Conservation (phyloP, 2,888 invertebrate species). For the Drosophila imparisetae region DNA sequence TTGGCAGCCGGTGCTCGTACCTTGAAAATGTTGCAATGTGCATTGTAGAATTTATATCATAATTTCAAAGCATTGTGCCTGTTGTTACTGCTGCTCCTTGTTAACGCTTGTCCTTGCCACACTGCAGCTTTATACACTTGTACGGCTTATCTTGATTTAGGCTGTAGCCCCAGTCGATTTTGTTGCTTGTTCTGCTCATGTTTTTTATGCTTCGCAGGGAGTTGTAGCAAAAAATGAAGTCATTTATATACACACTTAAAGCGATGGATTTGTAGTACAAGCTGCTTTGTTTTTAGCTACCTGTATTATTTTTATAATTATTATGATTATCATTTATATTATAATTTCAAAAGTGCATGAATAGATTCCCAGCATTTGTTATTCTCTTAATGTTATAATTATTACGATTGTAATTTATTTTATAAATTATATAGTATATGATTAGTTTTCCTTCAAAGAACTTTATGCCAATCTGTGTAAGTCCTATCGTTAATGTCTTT, state of each 20-base stretch:
- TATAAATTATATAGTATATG: not conserved
- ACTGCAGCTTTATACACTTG: slow-evolving; percentile 67
- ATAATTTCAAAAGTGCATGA: not conserved
- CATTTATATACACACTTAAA: slow-evolving; percentile 21
- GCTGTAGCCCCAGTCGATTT: slow-evolving; percentile 29
- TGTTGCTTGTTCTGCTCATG: slow-evolving; percentile 19
- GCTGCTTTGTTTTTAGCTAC: not conserved
- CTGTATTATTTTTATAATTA: not conserved
- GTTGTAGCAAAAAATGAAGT: slow-evolving; percentile 34
- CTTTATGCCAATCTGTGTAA: not conserved
- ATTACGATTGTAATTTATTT: not conserved
- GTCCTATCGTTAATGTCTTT: not conserved
- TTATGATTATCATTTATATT: not conserved
- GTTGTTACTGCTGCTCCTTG: slow-evolving; percentile 28
- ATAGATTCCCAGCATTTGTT: not conserved
- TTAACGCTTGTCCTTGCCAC: slow-evolving; percentile 40
- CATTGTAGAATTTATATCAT: slow-evolving; percentile 78
- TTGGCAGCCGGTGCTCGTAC: slow-evolving; percentile 45
- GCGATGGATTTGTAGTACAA: slow-evolving; percentile 19
- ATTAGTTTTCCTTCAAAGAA: not conserved
- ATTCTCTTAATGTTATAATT: not conserved
- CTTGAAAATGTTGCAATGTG: slow-evolving; percentile 75
- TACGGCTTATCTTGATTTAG: slow-evolving; percentile 66
- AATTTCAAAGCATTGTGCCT: slow-evolving; percentile 59
- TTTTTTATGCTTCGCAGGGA: slow-evolving; percentile 12